Evolutionary conservation across 2,797 vertebrate species (phyloP).

Genomic region (Paratrypauchen microcephalus): DNA sequence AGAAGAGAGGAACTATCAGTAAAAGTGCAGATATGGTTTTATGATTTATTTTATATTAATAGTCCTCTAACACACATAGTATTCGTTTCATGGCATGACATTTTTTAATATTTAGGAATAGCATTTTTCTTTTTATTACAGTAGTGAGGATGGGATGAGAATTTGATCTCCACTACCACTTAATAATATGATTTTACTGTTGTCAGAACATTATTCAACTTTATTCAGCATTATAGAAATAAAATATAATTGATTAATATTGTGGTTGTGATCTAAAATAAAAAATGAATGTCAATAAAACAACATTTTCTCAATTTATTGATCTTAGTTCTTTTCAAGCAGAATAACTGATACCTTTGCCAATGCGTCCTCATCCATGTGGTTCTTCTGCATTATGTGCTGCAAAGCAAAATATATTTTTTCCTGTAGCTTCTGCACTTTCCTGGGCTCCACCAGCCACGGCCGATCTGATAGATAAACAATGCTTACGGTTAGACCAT

Average conservation of each 20-base stretch:
- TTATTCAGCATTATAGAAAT: too few relatives aligned
- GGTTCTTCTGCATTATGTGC: constrained; percentile 99
- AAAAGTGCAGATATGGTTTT: background rate
- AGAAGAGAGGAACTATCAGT: constrained; percentile 29
- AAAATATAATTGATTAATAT: background rate
- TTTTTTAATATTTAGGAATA: too few relatives aligned
- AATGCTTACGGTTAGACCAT: background rate
- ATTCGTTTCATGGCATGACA: too few relatives aligned
- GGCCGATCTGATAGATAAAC: constrained; percentile 83
- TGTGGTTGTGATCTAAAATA: background rate
- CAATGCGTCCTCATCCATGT: constrained; percentile 94
- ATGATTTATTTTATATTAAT: background rate
- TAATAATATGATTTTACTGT: too few relatives aligned
- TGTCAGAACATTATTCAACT: too few relatives aligned
- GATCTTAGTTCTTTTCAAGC: background rate
- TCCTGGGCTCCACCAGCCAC: constrained; percentile 97
- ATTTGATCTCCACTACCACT: too few relatives aligned
- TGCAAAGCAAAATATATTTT: constrained; percentile 99
- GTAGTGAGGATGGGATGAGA: too few relatives aligned
- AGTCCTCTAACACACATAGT: too few relatives aligned
- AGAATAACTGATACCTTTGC: constrained; percentile 83
- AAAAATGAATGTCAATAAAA: background rate
- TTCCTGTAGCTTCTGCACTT: constrained; percentile 99
- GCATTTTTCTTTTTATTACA: too few relatives aligned
- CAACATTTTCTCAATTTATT: background rate